Conservation (phyloP, 2,888 invertebrate species). For the Lycaena phlaeas region DNA sequence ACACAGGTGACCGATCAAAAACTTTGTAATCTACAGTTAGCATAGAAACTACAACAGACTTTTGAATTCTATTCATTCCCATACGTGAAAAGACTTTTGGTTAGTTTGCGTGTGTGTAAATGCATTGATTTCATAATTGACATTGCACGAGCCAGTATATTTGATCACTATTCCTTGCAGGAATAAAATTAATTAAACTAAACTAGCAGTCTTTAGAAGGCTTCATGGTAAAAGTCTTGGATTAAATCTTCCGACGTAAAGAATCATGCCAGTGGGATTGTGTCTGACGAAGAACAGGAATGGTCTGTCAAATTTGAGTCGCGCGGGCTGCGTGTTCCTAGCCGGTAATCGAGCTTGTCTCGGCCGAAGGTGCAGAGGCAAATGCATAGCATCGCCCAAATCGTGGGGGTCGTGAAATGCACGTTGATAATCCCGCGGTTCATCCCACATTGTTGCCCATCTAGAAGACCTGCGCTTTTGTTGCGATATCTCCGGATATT, state of each 20-base stretch:
- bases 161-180: slow-evolving; percentile 64
- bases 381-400: slow-evolving; percentile 62
- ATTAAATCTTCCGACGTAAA: slow-evolving; percentile 91
- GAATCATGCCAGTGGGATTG: slow-evolving; percentile 91
- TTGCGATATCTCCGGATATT: slow-evolving; percentile 81
- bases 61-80: no score
- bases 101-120: slow-evolving; percentile 41
- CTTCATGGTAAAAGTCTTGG: slow-evolving; percentile 83
- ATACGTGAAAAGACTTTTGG: no score
- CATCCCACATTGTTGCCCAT: slow-evolving; percentile 64
- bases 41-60: no score
- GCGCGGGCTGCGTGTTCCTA: slow-evolving; percentile 74
- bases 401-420: slow-evolving; percentile 79
- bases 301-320: slow-evolving; percentile 88
- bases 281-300: slow-evolving; percentile 92
- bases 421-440: slow-evolving; percentile 77
- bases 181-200: slow-evolving; percentile 54
- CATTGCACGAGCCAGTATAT: slow-evolving; percentile 59
- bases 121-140: slow-evolving; percentile 44
- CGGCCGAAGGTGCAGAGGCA: slow-evolving; percentile 80
- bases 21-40: no score
- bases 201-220: slow-evolving; percentile 59
- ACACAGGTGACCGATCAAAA: no score
- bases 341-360: slow-evolving; percentile 81
- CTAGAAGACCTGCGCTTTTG: slow-evolving; percentile 53